Conservation (phyloP, 2,888 invertebrate species). For the Ypsolopha scabrella region DNA sequence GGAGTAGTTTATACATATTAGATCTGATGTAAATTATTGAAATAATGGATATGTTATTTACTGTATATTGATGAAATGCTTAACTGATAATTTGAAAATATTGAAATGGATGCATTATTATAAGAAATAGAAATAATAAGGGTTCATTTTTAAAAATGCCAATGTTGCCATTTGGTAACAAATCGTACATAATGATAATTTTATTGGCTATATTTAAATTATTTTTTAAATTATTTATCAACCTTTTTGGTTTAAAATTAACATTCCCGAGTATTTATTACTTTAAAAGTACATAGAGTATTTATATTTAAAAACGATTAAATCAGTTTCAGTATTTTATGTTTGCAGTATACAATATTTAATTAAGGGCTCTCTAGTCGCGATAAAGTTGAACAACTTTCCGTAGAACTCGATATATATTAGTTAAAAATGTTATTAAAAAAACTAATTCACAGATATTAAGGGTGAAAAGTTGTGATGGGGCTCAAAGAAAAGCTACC, state of each 20-base stretch:
- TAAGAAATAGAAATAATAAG: neutral
- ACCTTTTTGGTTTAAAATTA: conserved; percentile 5
- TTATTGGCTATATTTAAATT: neutral
- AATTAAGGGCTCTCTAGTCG: no score
- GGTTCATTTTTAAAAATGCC: neutral
- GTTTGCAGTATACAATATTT: no score
- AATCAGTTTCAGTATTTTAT: no score
- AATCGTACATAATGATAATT: neutral
- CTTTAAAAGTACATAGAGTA: conserved; percentile 2
- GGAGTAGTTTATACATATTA: no score
- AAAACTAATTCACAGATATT: no score
- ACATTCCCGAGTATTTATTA: conserved; percentile 11
- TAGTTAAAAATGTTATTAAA: no score
- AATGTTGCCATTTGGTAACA: neutral
- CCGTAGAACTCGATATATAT: no score
- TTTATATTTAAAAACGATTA: conserved; percentile 2
- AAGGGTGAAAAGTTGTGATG: no score
- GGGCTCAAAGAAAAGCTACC: no score
- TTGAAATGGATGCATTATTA: neutral
- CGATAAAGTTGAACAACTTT: no score
- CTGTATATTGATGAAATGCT: conserved; percentile 12
- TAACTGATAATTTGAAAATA: neutral
- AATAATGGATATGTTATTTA: no score
- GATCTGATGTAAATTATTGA: no score
- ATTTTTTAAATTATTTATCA: neutral